Conservation (phyloP, 2,113 vertebrate species). For the Prietella phreatophila region DNA sequence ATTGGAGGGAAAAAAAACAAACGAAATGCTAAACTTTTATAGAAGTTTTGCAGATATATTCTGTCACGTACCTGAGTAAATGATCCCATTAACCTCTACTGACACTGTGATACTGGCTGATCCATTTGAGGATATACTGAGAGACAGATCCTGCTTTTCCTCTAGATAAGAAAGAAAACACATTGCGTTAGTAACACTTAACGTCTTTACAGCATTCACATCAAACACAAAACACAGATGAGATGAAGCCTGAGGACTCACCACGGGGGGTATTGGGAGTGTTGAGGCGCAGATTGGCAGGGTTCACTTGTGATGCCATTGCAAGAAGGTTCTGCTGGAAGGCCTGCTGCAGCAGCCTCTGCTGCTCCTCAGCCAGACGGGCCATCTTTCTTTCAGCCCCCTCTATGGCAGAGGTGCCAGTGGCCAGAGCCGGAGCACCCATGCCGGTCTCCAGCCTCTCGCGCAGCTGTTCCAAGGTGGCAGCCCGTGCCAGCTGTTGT, state of each 20-base stretch:
- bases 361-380: constrained; percentile 83
- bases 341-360: constrained; percentile 91
- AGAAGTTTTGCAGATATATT: background rate
- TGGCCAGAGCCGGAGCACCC: constrained; percentile 27
- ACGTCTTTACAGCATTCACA: background rate
- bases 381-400: constrained; percentile 84
- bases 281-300: constrained; percentile 84
- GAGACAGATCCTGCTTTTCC: constrained; percentile 73
- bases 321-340: constrained; percentile 90
- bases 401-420: constrained; percentile 58
- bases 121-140: constrained; percentile 73
- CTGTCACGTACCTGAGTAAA: constrained; percentile 70
- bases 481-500: constrained; percentile 78
- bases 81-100: constrained; percentile 74
- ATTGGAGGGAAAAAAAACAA: background rate
- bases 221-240: background rate
- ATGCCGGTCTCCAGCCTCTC: constrained; percentile 82
- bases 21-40: too few species aligned
- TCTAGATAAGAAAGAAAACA: constrained; percentile 57
- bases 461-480: constrained; percentile 85
- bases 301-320: constrained; percentile 86
- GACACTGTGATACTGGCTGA: constrained; percentile 76
- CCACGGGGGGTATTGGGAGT: constrained; percentile 80
- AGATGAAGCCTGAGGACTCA: constrained; percentile 58
- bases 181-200: background rate